A percentile compares a stretch with the other conserved stretches of the same genome.
phyloP scores from a whole-genome alignment of 92 coral and sea anemone species.

The Phenganax marumi region DNA sequence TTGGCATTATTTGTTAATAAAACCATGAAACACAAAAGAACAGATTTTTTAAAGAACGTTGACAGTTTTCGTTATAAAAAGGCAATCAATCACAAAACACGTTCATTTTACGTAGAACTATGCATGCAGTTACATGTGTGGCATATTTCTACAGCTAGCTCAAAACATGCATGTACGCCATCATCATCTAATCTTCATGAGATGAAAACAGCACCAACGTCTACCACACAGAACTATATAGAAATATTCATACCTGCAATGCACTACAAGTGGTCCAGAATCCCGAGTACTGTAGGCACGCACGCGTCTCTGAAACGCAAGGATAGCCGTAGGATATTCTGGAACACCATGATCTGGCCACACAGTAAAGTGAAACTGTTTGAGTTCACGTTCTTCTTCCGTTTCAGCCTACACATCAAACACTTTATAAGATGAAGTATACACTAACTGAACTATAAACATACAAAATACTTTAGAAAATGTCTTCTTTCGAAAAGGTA shows the following conservation, averaged over 20 bases:
- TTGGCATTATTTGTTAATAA: too few species aligned
- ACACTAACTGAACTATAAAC: too few species aligned
- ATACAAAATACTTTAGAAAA: too few species aligned
- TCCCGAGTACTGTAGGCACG: constrained; percentile 90
- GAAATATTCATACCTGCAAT: constrained; percentile 74
- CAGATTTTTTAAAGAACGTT: too few species aligned
- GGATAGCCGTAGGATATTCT: constrained; percentile 91
- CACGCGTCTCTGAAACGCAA: constrained; percentile 89
- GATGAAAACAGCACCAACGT: too few species aligned
- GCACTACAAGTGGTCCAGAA: constrained; percentile 80
- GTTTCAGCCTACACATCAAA: constrained; percentile 71
- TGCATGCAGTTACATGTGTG: too few species aligned
- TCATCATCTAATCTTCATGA: too few species aligned
- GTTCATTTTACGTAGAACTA: not conserved
- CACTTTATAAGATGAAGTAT: not conserved
- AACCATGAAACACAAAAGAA: too few species aligned
- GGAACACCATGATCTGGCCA: constrained; percentile 99
- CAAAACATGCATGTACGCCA: too few species aligned
- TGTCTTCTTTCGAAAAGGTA: too few species aligned
- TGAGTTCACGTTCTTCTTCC: constrained; percentile 93
- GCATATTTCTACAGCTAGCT: too few species aligned
- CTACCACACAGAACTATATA: not conserved
- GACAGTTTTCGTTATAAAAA: not conserved
- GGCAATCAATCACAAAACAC: not conserved
- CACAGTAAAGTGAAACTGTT: constrained; percentile 95